phyloP scores from a whole-genome alignment of 2,797 vertebrate species.

The Argentina silus region DNA sequence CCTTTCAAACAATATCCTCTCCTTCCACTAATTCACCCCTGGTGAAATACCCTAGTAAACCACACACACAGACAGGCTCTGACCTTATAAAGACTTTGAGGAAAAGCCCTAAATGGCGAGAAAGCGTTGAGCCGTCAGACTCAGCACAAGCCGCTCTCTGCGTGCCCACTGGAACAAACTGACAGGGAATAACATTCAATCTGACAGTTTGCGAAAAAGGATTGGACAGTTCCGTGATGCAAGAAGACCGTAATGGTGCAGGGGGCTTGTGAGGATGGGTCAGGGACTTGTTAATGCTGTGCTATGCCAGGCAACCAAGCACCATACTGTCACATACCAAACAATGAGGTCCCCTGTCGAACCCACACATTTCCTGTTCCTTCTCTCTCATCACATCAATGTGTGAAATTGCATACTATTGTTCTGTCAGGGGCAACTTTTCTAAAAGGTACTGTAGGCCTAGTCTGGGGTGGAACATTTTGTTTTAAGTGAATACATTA shows the following conservation, averaged over 20 bases:
- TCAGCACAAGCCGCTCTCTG: conserved; percentile 20
- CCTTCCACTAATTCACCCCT: conserved; percentile 24
- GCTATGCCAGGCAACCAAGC: background rate
- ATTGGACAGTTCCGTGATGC: conserved; percentile 21
- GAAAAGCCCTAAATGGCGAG: conserved; percentile 20
- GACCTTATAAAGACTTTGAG: conserved; percentile 7
- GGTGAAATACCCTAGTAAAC: conserved; percentile 28
- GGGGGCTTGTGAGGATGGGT: background rate
- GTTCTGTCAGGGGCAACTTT: background rate
- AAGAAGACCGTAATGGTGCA: conserved; percentile 10
- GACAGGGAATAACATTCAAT: conserved; percentile 39
- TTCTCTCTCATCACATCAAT: background rate
- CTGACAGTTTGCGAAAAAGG: conserved; percentile 41
- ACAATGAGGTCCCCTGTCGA: background rate
- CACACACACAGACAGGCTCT: conserved; percentile 32
- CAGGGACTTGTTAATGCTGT: conserved; percentile 12
- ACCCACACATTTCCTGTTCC: background rate
- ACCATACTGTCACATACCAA: background rate
- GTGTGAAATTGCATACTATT: conserved; percentile 1
- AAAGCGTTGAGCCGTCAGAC: background rate
- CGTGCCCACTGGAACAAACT: conserved; percentile 16
- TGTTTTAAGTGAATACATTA: background rate
- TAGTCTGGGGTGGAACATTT: background rate
- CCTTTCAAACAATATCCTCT: conserved; percentile 44
- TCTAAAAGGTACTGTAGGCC: background rate